Percentiles rank a stretch among this genome's conserved stretches.
Conservation (phyloP, 2,113 vertebrate genomes). For the Harpagus bidentatus region DNA sequence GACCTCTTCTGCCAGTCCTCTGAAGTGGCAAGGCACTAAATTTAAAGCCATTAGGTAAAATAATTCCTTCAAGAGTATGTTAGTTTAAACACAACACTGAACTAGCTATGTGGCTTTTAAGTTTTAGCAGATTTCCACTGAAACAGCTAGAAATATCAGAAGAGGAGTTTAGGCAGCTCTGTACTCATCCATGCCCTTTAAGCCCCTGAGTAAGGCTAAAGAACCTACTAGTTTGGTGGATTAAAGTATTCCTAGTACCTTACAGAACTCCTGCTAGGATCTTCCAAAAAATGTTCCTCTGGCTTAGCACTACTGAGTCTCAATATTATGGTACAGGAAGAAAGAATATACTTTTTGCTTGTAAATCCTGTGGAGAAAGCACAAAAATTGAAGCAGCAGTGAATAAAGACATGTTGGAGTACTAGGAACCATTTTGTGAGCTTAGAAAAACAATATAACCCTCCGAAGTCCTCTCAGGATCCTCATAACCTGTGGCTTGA, state of each 20-base stretch:
- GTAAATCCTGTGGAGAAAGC: neutral
- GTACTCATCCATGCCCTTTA: neutral
- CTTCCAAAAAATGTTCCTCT: neutral
- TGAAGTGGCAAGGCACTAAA: neutral
- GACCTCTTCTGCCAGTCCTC: neutral
- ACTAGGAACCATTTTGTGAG: neutral
- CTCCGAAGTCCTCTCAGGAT: neutral
- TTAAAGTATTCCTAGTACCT: neutral
- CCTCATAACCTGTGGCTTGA: neutral
- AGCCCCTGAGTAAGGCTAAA: neutral
- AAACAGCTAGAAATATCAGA: neutral
- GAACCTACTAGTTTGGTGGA: neutral
- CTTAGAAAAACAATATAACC: neutral
- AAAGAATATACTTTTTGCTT: neutral
- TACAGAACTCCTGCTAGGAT: neutral
- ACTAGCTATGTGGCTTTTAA: neutral
- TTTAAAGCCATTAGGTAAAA: neutral
- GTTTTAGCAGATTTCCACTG: neutral
- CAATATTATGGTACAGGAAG: neutral
- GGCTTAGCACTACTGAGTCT: neutral
- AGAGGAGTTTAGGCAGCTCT: neutral
- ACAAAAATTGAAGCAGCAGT: neutral
- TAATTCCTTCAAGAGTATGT: neutral
- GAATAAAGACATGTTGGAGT: neutral
- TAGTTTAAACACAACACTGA: neutral